Evolutionary conservation across 2,113 vertebrate genomes (phyloP).

Genomic region (Gavia stellata): DNA sequence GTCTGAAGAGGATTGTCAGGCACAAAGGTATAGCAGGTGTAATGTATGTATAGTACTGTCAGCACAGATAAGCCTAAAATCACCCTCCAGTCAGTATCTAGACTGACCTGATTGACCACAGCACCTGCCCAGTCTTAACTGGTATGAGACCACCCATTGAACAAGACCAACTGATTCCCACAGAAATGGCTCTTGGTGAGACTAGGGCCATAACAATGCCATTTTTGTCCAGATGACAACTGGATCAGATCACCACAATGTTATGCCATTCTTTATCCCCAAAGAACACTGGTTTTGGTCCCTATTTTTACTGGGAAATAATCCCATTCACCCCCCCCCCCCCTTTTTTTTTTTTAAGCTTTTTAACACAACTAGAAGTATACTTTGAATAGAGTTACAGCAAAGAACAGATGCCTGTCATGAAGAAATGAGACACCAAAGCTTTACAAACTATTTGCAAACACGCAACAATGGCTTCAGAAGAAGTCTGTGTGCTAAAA

Average conservation of each 20-base stretch:
- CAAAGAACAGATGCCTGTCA: background rate
- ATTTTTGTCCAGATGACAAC: background rate
- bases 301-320: background rate
- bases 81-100: no score
- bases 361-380: background rate
- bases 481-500: background rate
- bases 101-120: accelerated
- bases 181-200: background rate
- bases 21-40: no score
- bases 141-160: background rate
- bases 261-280: background rate
- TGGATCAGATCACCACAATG: background rate
- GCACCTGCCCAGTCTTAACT: background rate
- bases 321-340: no score
- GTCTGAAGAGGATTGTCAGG: accelerated
- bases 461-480: background rate
- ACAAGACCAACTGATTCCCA: background rate
- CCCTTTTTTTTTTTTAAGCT: background rate
- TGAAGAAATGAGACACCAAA: background rate
- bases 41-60: accelerated
- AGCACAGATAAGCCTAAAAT: background rate
- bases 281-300: background rate
- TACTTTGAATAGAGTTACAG: background rate
- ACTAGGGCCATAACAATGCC: no score
- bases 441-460: background rate